Conservation (phyloP, 2,797 vertebrate genomes). For the Macropodus opercularis region DNA sequence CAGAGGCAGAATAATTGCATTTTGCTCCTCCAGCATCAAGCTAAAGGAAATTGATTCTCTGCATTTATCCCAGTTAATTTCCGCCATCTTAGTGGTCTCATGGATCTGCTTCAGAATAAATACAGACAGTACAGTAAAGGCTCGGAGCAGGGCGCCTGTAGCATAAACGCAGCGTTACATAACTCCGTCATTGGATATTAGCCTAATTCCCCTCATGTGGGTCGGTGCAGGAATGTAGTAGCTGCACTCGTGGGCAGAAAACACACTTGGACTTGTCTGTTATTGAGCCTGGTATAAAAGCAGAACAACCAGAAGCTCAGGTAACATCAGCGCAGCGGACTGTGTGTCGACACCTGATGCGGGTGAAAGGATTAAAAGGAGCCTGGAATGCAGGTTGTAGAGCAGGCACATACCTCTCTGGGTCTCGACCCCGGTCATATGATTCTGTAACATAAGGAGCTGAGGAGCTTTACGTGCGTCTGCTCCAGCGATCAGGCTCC, state of each 20-base stretch:
- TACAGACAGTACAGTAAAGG: constrained; percentile 9
- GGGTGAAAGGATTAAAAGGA: background rate
- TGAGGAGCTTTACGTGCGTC: background rate
- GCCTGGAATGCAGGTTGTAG: constrained; percentile 14
- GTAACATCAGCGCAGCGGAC: background rate
- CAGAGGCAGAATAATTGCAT: background rate
- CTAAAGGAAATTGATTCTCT: background rate
- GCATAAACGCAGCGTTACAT: constrained; percentile 41
- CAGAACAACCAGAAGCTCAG: too few relatives aligned
- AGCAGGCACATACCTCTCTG: background rate
- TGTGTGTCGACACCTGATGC: background rate
- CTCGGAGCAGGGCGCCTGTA: background rate
- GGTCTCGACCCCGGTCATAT: constrained; percentile 28
- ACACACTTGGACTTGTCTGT: background rate
- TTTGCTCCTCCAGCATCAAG: background rate
- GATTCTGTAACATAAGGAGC: constrained; percentile 27
- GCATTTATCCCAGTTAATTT: background rate
- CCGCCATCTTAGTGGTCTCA: background rate
- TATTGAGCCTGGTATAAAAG: background rate
- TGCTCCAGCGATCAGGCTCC: background rate
- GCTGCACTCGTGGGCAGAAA: constrained; percentile 17
- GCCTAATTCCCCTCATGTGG: constrained; percentile 66
- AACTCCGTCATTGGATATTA: constrained; percentile 46
- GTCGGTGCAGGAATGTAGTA: constrained; percentile 21
- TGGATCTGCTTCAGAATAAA: constrained; percentile 19